Evolutionary conservation across 2,113 vertebrate genomes (phyloP), one percentile per base, ranked within the genome.

Genomic region (Bos indicus): DNA sequence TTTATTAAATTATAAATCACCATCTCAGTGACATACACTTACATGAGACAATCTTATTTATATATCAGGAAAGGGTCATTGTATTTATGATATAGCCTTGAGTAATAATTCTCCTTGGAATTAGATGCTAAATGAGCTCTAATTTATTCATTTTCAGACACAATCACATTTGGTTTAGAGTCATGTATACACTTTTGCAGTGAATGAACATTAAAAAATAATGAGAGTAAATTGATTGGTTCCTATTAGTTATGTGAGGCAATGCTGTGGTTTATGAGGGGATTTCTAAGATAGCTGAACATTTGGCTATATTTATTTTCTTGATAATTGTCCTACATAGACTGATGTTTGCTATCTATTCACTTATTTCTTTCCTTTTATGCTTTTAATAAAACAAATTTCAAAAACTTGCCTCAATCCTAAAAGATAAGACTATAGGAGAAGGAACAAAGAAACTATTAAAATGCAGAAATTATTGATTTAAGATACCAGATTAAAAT

Each of bases 121-220:
- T 92, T 90, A 92, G 91, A 94, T 93, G 85, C 54, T 97, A 96
- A 97, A 97, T 95, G 59, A 96, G 15, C 59, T 74, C 46, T 57
- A 51, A 82, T 96, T 95, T 96, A 97, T 90, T 95, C 59, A 84
- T 95, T 97, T 96, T 40, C 71, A 88, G 91, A 88, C 64, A 85
- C 83, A 96, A 86, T 96, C 97, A 96, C 84, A 97, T 87, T 95
- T 93, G 91, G 43, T 88, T 64, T 67, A 86, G 60, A 97, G 54
- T 96, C 83, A 19, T 77, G 54, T 85, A 62, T 82, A 96, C 28
- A 51, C 33, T 93, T 96, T 81, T 67, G 9, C 15, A 97, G 54
- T 97, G 48, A 51, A 36, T 57, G n/a, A 15, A 48, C 84, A 97
- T 98, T 97, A 98, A 97, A 82, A 97, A 97, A 95, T 96, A 96